Percentiles rank a stretch among this genome's conserved stretches.
These are phyloP conservation scores for Hypanus sabinus DNA, from an alignment of 2,113 vertebrate species.

Conservation along the genomic window DNA sequence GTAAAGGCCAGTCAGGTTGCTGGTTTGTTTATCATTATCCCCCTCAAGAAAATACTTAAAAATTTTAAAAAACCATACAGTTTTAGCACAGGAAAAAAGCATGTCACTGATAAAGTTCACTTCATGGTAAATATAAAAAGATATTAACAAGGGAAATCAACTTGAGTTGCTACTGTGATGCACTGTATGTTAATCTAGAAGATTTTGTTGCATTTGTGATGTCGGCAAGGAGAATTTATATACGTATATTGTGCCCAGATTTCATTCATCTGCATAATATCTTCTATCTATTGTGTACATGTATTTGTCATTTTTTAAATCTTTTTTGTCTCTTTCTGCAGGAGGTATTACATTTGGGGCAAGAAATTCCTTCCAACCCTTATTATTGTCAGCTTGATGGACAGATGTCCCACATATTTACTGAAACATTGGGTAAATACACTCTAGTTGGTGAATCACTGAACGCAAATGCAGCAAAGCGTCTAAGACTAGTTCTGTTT, in stretches of 20 bases:
- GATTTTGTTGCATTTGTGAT: not conserved
- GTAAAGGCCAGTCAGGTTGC: not conserved
- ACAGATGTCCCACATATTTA: slow-evolving; percentile 83
- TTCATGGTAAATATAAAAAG: not conserved
- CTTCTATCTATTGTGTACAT: not conserved
- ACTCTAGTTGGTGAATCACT: slow-evolving; percentile 92
- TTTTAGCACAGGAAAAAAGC: not conserved
- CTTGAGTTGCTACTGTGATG: not conserved
- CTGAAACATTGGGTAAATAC: slow-evolving; percentile 89
- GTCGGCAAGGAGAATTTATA: not conserved
- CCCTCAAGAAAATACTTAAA: not conserved
- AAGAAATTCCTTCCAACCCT: slow-evolving; percentile 77
- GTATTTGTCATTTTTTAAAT: not conserved
- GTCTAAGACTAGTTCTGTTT: slow-evolving; percentile 88
- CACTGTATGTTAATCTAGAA: not conserved
- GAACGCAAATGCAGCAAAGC: slow-evolving; percentile 88
- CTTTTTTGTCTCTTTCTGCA: slow-evolving; percentile 44
- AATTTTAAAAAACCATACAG: too few relatives aligned
- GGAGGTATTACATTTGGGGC: slow-evolving; percentile 88
- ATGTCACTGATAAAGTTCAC: too few relatives aligned
- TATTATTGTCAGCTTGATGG: slow-evolving; percentile 95
- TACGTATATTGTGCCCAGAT: too few relatives aligned
- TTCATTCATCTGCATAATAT: too few relatives aligned
- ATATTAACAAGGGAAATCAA: not conserved
- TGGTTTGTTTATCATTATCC: not conserved